Evolutionary conservation across 1,140 invertebrate species (phyloP).

Genomic region (Ruditapes philippinarum): DNA sequence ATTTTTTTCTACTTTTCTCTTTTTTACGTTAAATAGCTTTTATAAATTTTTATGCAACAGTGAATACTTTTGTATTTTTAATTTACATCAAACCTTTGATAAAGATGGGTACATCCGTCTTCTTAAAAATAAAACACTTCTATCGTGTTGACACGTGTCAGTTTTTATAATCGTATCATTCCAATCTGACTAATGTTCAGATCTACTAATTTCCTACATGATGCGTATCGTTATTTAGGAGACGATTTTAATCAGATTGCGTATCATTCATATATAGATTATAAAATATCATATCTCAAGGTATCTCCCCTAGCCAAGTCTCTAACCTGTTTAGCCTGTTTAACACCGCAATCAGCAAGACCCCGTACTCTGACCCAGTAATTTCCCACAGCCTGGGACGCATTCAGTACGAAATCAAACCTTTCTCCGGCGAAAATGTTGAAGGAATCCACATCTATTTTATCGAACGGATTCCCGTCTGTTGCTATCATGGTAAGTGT

Average conservation of each 20-base stretch:
- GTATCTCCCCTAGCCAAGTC: not conserved
- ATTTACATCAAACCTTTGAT: too few relatives aligned
- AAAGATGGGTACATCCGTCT: too few relatives aligned
- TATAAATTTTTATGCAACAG: too few relatives aligned
- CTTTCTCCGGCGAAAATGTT: constrained; percentile 76
- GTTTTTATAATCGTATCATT: not conserved
- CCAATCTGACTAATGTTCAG: too few relatives aligned
- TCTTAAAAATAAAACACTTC: too few relatives aligned
- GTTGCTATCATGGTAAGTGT: constrained; percentile 74
- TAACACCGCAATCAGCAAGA: constrained; percentile 93
- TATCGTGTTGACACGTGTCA: too few relatives aligned
- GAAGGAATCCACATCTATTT: constrained; percentile 69
- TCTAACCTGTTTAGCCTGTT: constrained; percentile 91
- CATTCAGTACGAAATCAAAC: constrained; percentile 93
- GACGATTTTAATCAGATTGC: not conserved
- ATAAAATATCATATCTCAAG: not conserved
- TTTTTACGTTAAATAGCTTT: too few relatives aligned
- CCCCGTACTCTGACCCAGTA: constrained; percentile 94
- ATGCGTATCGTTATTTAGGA: too few relatives aligned
- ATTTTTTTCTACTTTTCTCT: too few relatives aligned
- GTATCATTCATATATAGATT: not conserved
- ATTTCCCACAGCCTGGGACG: constrained; percentile 90
- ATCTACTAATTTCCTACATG: too few relatives aligned
- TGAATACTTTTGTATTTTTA: too few relatives aligned
- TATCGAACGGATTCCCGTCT: constrained; percentile 73